Evolutionary conservation across 2,888 invertebrate species (phyloP), one percentile per base, ranked within the genome.

Genomic region (Rhagonycha fulva): DNA sequence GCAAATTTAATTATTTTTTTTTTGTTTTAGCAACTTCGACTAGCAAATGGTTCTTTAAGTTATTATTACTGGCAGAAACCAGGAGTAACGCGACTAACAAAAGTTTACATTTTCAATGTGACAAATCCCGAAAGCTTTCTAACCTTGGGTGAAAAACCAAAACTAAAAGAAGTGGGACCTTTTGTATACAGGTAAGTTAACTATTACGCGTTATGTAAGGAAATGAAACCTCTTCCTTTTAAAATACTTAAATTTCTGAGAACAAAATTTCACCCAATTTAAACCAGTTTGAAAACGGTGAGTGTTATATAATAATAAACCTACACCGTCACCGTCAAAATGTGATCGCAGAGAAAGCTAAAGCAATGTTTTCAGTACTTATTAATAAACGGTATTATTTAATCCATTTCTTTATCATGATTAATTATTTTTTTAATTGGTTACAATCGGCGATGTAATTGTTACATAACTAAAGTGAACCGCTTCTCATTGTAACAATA

Each of bases 51-150:
- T 11, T 95, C 95, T 0, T 85, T 96, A 62, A 94, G 95, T 86
- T 96, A 94, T 89, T 95, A 95, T 83, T 96, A 96, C 86, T 96
- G 96, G 96, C 95, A 96, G 85, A 93, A 94, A 83, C 96, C 96
- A 0, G 96, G 96, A 0, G 95, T 96, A 11, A 91, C 94, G 80
- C 89, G 96, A 76, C 88, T 96, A 76, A 96, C 96, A 80, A 95
- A 95, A 89, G 94, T 96, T 14, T 96, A 95, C 86, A 95, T 96
- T 84, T 96, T 95, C 90, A 96, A 96, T 88, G 94, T 96, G 12
- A 95, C 95, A 24, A 96, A 96, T 87, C 93, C 95, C 0, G 94
- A 95, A 73, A 94, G 91, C 2, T 96, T 96, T 84, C 88, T 96
- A 26, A 91, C 91, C 80, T 88, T 89, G 68, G 94, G 95, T 0